Percentiles rank a stretch among this genome's conserved stretches.
phyloP scores from a whole-genome alignment of 2,888 invertebrate species.

The Drosophila stalkeri region DNA sequence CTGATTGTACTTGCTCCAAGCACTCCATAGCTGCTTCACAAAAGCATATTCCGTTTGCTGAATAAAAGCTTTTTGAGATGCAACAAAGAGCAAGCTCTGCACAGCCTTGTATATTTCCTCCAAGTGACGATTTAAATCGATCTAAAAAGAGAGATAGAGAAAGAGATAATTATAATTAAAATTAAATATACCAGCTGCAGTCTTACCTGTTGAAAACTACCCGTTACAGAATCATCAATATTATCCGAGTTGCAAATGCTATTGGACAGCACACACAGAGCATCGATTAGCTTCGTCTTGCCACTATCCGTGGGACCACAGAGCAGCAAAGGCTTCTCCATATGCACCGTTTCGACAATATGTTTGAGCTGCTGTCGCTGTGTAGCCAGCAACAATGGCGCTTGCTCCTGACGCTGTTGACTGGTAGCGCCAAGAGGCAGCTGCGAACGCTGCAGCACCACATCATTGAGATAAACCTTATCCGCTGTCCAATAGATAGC shows the following conservation, averaged over 20 bases:
- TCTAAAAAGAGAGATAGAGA: slow-evolving; percentile 55
- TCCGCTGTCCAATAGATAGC: slow-evolving; percentile 87
- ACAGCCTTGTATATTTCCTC: slow-evolving; percentile 87
- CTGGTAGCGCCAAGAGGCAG: slow-evolving; percentile 64
- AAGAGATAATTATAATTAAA: not conserved
- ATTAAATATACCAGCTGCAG: not conserved
- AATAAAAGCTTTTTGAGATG: slow-evolving; percentile 69
- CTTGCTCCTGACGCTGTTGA: slow-evolving; percentile 78
- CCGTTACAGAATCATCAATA: slow-evolving; percentile 86
- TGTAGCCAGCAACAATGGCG: slow-evolving; percentile 86
- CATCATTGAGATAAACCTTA: slow-evolving; percentile 89
- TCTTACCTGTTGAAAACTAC: slow-evolving; percentile 97
- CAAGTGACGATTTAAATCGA: slow-evolving; percentile 87
- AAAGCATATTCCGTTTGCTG: slow-evolving; percentile 29
- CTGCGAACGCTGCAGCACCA: slow-evolving; percentile 85
- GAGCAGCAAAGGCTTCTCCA: slow-evolving; percentile 95
- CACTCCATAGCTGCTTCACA: slow-evolving; percentile 60
- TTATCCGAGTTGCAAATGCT: slow-evolving; percentile 82
- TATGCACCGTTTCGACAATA: slow-evolving; percentile 93
- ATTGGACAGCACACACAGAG: slow-evolving; percentile 83
- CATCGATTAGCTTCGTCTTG: slow-evolving; percentile 84
- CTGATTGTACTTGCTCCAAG: slow-evolving; percentile 80
- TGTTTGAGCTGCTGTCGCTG: slow-evolving; percentile 91
- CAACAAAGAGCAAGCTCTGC: slow-evolving; percentile 68
- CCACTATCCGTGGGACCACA: slow-evolving; percentile 85